These are phyloP conservation scores for Melinaea menophilus DNA, from an alignment of 2,888 invertebrate species.

Conservation along the genomic window DNA sequence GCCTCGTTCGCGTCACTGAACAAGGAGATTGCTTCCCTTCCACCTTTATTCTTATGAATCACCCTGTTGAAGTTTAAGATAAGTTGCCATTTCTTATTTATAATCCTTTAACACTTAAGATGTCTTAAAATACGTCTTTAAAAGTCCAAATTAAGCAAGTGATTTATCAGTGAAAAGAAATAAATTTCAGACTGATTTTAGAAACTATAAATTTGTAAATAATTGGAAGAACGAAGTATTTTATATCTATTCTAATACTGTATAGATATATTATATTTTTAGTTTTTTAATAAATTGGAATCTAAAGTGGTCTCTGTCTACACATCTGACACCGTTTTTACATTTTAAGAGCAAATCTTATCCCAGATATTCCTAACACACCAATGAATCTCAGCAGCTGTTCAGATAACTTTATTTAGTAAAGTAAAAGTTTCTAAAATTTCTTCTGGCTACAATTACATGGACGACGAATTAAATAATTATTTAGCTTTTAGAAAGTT, in stretches of 20 bases:
- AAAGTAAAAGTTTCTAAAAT: slow-evolving; percentile 46
- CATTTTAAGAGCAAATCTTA: too few species aligned
- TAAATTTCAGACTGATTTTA: neutral
- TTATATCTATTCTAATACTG: too few species aligned
- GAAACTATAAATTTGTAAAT: too few species aligned
- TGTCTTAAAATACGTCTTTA: neutral
- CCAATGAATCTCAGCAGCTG: slow-evolving; percentile 54
- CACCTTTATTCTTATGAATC: slow-evolving; percentile 41
- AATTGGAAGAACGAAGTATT: too few species aligned
- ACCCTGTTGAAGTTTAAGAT: slow-evolving; percentile 21
- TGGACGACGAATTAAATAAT: slow-evolving; percentile 27
- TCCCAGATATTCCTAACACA: slow-evolving; percentile 15
- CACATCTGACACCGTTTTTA: neutral
- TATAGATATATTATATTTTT: too few species aligned
- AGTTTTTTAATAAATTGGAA: too few species aligned
- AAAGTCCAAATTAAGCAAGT: neutral
- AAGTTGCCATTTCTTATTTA: neutral
- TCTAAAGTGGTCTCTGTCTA: neutral
- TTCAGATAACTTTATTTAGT: slow-evolving; percentile 54
- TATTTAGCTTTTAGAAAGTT: slow-evolving; percentile 3
- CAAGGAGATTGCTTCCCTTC: slow-evolving; percentile 56
- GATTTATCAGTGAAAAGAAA: neutral
- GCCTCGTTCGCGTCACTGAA: slow-evolving; percentile 52
- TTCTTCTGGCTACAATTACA: slow-evolving; percentile 52
- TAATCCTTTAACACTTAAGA: neutral